Evolutionary conservation across 1,140 invertebrate species (phyloP).

Genomic region (Charaxes varanes): DNA sequence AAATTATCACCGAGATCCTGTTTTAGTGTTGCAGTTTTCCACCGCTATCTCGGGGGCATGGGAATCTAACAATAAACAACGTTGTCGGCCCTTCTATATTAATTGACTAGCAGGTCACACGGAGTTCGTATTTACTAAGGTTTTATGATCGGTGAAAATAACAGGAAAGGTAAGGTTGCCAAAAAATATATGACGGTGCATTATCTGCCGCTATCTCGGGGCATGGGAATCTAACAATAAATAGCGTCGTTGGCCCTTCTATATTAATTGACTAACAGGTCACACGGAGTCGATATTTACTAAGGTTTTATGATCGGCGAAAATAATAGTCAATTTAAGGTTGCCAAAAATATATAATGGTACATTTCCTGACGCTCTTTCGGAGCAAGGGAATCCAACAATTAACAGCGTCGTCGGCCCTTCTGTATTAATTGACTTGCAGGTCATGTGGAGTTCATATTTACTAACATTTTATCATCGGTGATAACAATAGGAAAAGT

Average conservation of each 20-base stretch:
- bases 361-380: constrained; percentile 30
- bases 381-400: constrained; percentile 43
- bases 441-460: no score
- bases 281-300: no score
- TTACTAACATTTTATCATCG: no score
- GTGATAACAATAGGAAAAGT: no score
- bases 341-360: no score
- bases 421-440: constrained; percentile 2
- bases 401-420: constrained; percentile 11
- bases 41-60: constrained; percentile 34
- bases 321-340: not conserved
- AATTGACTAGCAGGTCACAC: no score
- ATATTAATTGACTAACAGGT: constrained; percentile 5
- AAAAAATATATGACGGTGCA: no score
- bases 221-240: constrained; percentile 40
- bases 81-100: constrained; percentile 2
- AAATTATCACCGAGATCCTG: constrained; percentile 67
- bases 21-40: constrained; percentile 40
- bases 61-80: constrained; percentile 31
- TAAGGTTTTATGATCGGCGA: no score
- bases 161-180: no score
- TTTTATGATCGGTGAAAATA: no score
- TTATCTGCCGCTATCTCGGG: constrained; percentile 32
- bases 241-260: constrained; percentile 5
- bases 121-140: no score